Conservation (phyloP, 2,888 invertebrate genomes). For the Sclerodermus sp. region DNA sequence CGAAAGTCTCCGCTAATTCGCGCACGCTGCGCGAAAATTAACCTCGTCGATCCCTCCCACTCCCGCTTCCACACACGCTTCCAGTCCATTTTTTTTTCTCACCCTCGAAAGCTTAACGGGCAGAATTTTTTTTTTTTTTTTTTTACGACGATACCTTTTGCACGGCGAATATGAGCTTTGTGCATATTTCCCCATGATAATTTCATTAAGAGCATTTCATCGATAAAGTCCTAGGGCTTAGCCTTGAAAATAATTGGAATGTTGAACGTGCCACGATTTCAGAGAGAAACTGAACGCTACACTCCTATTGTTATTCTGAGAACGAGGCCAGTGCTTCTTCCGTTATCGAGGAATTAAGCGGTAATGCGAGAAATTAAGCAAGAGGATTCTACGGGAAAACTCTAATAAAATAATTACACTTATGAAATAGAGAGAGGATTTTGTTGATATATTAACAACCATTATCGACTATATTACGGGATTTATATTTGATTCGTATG, state of each 20-base stretch:
- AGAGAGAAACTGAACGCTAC: neutral
- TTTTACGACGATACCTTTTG: neutral
- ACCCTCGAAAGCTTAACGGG: too few relatives aligned
- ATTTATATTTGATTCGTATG: too few relatives aligned
- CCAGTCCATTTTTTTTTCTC: too few relatives aligned
- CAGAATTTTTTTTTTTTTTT: too few relatives aligned
- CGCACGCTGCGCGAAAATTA: neutral
- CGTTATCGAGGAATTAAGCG: slow-evolving; percentile 36
- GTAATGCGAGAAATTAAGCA: slow-evolving; percentile 28
- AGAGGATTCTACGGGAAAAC: slow-evolving; percentile 9
- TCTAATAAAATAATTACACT: slow-evolving; percentile 26
- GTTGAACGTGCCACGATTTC: slow-evolving; percentile 20
- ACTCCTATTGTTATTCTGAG: slow-evolving; percentile 30
- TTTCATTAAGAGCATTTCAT: slow-evolving; percentile 10
- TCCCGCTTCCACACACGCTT: too few relatives aligned
- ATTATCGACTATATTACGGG: too few relatives aligned
- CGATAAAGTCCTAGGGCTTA: slow-evolving; percentile 8
- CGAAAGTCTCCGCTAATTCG: slow-evolving; percentile 6
- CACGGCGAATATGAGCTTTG: too few relatives aligned
- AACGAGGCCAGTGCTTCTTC: slow-evolving; percentile 18
- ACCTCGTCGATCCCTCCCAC: neutral
- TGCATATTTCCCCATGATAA: too few relatives aligned
- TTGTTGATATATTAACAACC: too few relatives aligned
- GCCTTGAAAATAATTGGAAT: slow-evolving; percentile 28
- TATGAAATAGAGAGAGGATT: too few relatives aligned